Conservation (phyloP, 2,797 vertebrate genomes). For the Dendrocincla tyrannina region DNA sequence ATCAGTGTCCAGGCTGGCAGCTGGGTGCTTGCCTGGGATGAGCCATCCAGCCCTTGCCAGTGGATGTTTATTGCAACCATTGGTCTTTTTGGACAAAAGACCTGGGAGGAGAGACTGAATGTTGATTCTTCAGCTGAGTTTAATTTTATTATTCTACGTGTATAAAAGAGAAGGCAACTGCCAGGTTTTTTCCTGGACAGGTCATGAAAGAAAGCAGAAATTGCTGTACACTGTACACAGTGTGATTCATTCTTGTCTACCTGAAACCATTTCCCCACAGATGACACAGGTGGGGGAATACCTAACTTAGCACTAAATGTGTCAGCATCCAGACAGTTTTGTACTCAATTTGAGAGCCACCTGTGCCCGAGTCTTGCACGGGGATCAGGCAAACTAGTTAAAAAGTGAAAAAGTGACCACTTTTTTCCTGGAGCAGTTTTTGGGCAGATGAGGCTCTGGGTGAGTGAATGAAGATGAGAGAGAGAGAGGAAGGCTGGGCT, state of each 20-base stretch:
- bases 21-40: background rate
- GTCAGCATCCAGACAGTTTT: background rate
- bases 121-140: background rate
- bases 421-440: background rate
- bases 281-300: background rate
- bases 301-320: fast-evolving
- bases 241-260: fast-evolving
- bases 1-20: background rate
- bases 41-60: background rate
- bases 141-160: background rate
- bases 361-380: background rate
- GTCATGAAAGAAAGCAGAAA: background rate
- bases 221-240: background rate
- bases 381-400: background rate
- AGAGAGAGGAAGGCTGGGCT: background rate
- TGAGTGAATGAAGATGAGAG: background rate
- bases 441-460: too few relatives aligned
- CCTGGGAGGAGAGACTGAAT: background rate
- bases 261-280: background rate
- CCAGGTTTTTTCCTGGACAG: background rate
- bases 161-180: background rate
- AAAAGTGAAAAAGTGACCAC: background rate
- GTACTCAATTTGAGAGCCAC: background rate
- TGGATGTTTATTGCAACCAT: background rate
- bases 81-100: background rate